Conservation (phyloP, 2,888 invertebrate genomes). For the Ophraella communa region DNA sequence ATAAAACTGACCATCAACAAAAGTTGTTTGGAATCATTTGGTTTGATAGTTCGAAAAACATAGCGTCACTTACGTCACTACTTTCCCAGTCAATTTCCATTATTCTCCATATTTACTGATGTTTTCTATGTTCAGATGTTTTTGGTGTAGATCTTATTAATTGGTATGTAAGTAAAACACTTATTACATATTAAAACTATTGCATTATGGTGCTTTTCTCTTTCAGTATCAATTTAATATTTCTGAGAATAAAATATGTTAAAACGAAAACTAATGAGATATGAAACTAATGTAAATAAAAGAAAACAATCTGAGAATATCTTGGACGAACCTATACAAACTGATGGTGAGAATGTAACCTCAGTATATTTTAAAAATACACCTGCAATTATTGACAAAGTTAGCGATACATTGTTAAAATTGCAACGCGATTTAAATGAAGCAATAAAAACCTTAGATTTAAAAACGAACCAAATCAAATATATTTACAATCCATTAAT, state of each 20-base stretch:
- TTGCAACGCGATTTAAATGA: conserved; percentile 43
- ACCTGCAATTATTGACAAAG: not conserved
- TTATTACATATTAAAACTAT: not conserved
- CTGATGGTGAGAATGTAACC: not conserved
- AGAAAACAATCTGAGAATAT: not conserved
- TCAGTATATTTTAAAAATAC: conserved; percentile 13
- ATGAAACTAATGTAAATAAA: conserved; percentile 11
- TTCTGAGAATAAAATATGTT: conserved; percentile 13
- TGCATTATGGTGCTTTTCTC: too few relatives aligned
- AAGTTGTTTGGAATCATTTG: too few relatives aligned
- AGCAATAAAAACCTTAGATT: conserved; percentile 42
- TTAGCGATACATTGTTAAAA: conserved; percentile 54
- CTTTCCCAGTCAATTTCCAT: too few relatives aligned
- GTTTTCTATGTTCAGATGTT: not conserved
- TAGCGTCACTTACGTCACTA: too few relatives aligned
- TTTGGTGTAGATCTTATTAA: not conserved
- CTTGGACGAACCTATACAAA: conserved; percentile 6
- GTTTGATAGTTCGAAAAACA: too few relatives aligned
- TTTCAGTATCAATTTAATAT: not conserved
- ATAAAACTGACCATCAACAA: too few relatives aligned
- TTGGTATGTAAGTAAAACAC: not conserved
- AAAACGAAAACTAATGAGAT: conserved; percentile 18
- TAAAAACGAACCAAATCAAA: conserved; percentile 64
- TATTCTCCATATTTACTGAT: too few relatives aligned
- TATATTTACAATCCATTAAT: conserved; percentile 83